Conservation (phyloP, 1,140 invertebrate genomes). For the Euwallacea fornicatus region DNA sequence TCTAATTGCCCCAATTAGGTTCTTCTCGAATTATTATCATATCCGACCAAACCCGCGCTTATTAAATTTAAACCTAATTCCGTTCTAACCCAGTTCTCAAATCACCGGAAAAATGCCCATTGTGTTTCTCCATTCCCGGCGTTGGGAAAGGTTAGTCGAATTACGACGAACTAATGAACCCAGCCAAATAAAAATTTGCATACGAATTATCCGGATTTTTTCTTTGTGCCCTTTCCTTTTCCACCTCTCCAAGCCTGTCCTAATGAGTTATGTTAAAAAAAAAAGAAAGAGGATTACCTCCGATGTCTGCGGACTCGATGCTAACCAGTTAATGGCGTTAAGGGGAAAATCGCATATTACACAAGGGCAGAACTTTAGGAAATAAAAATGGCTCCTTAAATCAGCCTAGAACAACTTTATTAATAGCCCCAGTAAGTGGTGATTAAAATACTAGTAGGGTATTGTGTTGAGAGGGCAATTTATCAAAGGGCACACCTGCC, state of each 20-base stretch:
- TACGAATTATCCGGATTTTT: background rate
- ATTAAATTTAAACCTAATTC: background rate
- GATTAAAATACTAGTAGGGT: slow-evolving; percentile 2
- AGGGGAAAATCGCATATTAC: background rate
- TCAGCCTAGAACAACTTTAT: background rate
- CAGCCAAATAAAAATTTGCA: slow-evolving; percentile 5
- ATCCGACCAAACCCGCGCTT: background rate
- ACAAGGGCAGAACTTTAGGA: background rate
- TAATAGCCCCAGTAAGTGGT: slow-evolving; percentile 5
- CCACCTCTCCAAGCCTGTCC: background rate
- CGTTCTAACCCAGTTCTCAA: background rate
- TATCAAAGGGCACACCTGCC: slow-evolving; percentile 1
- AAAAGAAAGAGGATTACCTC: background rate
- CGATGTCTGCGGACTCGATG: background rate
- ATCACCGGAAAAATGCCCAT: background rate
- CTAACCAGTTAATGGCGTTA: background rate
- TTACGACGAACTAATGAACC: slow-evolving; percentile 1
- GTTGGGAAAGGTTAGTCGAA: background rate
- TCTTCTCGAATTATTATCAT: background rate
- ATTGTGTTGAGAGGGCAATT: slow-evolving; percentile 4
- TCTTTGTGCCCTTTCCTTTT: background rate
- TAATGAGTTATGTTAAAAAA: background rate
- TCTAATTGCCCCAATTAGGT: no score
- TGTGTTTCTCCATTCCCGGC: background rate
- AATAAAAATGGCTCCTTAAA: background rate